Base-by-base conservation (phyloP, 2,888 invertebrate species). In the Cinara cedri region DNA sequence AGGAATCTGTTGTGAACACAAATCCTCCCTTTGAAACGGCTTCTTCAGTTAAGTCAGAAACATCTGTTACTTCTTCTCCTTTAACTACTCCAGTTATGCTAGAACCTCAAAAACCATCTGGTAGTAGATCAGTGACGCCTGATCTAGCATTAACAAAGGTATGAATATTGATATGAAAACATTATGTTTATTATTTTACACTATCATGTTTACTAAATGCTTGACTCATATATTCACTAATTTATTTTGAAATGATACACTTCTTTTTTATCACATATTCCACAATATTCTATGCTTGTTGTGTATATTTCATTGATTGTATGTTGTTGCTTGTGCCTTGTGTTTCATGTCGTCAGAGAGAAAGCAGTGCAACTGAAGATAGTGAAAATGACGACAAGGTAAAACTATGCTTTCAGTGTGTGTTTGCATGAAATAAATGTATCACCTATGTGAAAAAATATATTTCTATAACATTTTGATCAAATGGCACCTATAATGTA, bases 51-150 rank as follows among this genome's bases (percentile, higher is more conserved):
- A 78, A 70, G 21, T 80, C 72, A 26, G 80, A 80, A 80, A 80
- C 80, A 19, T 71, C 80, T 72, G 65, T 72, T 55, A 72, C 80
- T 57, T 72, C 80, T 46, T 80, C 71, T 49, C 72, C 71, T 42
- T 44, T 71, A 34, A 80, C 72, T 54, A 80, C 71, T 51, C 74
- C 68, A 55, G 49, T 78, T 49, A 49, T 21, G 21, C 49, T 81
- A 26, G 66, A 72, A 71, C 81, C 82, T 76, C 82, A 82, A 75
- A 74, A 82, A 51, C 71, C 70, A 42, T 70, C 46, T 26, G 80
- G 74, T 66, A 80, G 82, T 80, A 74, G 82, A 72, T 80, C 83
- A 3, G 83, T 83, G 49, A 84, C 84, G 19, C 84, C 84, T 19
- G 84, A 84, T 81, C 83, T 84, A 80, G 72, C 83, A 19, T 78